Conservation (phyloP, 2,797 vertebrate species). For the Melanotaenia trifasciata region DNA sequence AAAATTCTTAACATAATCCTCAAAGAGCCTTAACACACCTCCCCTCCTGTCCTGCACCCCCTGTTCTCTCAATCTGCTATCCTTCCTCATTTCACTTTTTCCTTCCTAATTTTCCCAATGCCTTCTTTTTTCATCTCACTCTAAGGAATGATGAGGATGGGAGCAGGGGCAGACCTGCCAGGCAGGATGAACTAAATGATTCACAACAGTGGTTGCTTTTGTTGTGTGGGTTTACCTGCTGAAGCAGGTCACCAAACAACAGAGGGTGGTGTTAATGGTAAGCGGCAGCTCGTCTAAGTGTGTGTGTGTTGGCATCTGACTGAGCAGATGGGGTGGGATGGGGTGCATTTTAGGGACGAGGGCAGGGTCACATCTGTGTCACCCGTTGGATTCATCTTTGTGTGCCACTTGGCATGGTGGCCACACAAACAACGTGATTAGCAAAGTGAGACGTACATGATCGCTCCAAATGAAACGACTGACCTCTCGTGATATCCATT, state of each 20-base stretch:
- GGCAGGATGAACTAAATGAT: constrained; percentile 30
- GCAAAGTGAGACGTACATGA: constrained; percentile 56
- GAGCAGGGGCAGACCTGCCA: background rate
- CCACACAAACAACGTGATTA: constrained; percentile 71
- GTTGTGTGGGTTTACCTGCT: constrained; percentile 47
- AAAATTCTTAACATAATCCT: constrained; percentile 84
- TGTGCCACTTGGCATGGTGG: constrained; percentile 54
- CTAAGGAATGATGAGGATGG: constrained; percentile 35
- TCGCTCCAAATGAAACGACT: constrained; percentile 16
- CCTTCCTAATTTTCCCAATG: constrained; percentile 11
- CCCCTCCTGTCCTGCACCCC: constrained; percentile 43
- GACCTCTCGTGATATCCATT: constrained; percentile 30
- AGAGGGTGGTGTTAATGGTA: constrained; percentile 46
- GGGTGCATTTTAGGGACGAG: constrained; percentile 69
- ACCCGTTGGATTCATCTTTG: constrained; percentile 50
- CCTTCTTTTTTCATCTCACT: constrained; percentile 39
- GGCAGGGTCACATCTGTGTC: constrained; percentile 77
- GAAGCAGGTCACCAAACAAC: constrained; percentile 50
- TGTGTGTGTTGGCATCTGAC: constrained; percentile 56
- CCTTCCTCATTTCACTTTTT: constrained; percentile 33
- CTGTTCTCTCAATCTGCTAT: constrained; percentile 23
- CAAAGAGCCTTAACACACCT: constrained; percentile 74
- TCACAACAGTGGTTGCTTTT: constrained; percentile 24
- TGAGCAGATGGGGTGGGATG: constrained; percentile 70
- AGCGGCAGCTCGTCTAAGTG: background rate